Evolutionary conservation across 2,113 vertebrate genomes (phyloP), one percentile per base, ranked within the genome.

Genomic region (Dromas ardeola): DNA sequence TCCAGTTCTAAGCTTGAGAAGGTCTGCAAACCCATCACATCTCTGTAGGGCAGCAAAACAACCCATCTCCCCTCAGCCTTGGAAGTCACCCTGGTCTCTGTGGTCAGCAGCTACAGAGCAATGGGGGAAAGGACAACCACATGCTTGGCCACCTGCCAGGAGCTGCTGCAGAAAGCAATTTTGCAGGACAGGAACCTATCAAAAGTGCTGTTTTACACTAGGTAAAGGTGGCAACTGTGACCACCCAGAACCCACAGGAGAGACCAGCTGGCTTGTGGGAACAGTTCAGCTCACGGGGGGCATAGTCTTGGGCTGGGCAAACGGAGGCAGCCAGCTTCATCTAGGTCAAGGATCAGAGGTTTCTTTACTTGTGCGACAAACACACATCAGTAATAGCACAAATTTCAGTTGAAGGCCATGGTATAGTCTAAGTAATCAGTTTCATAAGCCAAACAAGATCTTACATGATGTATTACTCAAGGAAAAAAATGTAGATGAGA

Each of bases 381-480:
- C 11, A 42, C 3, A 0, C 0, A 1, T 3, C 45, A 38, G 1
- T 13, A 19, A 17, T 0, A 66, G 7, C 27, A 66, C 5, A 59
- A 12, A 40, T 1, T 10, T 1, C 43, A 55, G 42, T 0, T 23
- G 21, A 90, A 84, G 43, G n/a, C 13, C 43, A 45, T 40, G 2
- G 2, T 32, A 3, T 9, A 40, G 30, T 5, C 3, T 6, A 52
- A 34, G 26, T 8, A 10, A 66, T 19, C 17, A 18, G 23, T 40
- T 81, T 40, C 12, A 5, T 32, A 62, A 61, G 13, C 27, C 42
- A 49, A 81, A 34, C 11, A 87, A 36, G 2, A 27, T 81, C 13
- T 55, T 55, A 52, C 3, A 10, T 4, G 66, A 27, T 6, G 2
- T 2, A 45, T 36, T 56, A 25, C 13, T 61, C n/a, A 14, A 45